A percentile compares a stretch with the other conserved stretches of the same genome.
Conservation (phyloP, 2,888 invertebrate genomes). For the Cosmorhoe ocellata region DNA sequence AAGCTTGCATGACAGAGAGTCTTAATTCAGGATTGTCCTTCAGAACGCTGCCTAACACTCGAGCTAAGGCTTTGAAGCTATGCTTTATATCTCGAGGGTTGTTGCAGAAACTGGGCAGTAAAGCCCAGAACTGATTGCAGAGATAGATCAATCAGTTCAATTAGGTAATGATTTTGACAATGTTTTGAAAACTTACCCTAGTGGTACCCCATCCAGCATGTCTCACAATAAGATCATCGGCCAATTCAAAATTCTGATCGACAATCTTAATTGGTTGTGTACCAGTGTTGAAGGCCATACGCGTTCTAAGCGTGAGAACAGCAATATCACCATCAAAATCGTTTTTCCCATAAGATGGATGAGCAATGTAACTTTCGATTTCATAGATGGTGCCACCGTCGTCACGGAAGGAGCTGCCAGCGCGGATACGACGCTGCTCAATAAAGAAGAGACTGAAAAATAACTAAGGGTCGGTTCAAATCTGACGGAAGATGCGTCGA, state of each 20-base stretch:
- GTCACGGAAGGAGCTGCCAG: slow-evolving; percentile 33
- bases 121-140: slow-evolving; percentile 93
- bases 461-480: too few species aligned
- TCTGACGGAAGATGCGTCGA: too few species aligned
- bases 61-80: slow-evolving; percentile 89
- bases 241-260: too few species aligned
- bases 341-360: slow-evolving; percentile 30
- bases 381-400: slow-evolving; percentile 25
- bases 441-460: too few species aligned
- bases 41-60: slow-evolving; percentile 89
- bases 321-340: slow-evolving; percentile 23
- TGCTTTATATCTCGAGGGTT: slow-evolving; percentile 88
- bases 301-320: slow-evolving; percentile 8
- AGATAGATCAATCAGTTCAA: too few species aligned
- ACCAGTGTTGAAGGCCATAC: slow-evolving; percentile 1
- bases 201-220: slow-evolving; percentile 28
- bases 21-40: slow-evolving; percentile 91
- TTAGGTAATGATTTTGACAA: too few species aligned
- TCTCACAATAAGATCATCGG: too few species aligned
- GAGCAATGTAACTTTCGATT: slow-evolving; percentile 14
- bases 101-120: slow-evolving; percentile 95
- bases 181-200: slow-evolving; percentile 18
- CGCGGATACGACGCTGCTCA: slow-evolving; percentile 40
- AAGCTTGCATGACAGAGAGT: slow-evolving; percentile 89
- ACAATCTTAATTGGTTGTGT: slow-evolving; percentile 13